These are phyloP conservation scores for Paraescarpia echinospica DNA, from an alignment of 1,140 invertebrate species.

Conservation along the genomic window DNA sequence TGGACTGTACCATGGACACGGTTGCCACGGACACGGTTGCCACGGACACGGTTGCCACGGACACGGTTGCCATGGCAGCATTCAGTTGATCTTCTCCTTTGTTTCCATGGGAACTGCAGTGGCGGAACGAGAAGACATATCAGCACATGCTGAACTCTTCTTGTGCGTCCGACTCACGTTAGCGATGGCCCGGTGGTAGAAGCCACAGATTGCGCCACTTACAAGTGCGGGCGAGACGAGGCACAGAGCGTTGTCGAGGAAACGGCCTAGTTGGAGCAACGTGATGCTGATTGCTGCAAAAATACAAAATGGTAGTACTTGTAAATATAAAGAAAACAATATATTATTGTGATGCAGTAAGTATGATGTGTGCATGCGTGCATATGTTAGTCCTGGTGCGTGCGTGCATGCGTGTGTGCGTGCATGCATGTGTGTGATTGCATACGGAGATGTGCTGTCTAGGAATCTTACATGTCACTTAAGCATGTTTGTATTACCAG, in stretches of 20 bases:
- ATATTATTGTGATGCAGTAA: too few species aligned
- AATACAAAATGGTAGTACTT: neutral
- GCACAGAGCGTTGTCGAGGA: slow-evolving; percentile 1
- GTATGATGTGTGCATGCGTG: too few species aligned
- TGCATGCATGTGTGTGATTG: neutral
- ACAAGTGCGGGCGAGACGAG: neutral
- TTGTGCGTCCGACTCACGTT: neutral
- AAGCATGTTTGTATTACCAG: too few species aligned
- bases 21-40: neutral
- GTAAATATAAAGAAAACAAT: neutral
- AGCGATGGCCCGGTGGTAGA: neutral
- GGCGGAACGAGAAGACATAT: neutral
- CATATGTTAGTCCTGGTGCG: too few species aligned
- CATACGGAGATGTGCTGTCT: neutral
- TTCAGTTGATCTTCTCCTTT: neutral
- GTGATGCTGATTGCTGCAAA: neutral
- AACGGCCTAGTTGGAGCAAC: neutral
- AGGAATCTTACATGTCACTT: too few species aligned
- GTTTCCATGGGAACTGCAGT: neutral
- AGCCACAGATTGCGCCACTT: neutral
- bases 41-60: neutral
- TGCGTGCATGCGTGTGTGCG: too few species aligned
- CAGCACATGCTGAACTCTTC: neutral
- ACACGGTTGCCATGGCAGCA: neutral
- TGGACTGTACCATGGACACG: neutral